Conservation (phyloP, 2,113 vertebrate species). For the Serranochromis macrocephalus region DNA sequence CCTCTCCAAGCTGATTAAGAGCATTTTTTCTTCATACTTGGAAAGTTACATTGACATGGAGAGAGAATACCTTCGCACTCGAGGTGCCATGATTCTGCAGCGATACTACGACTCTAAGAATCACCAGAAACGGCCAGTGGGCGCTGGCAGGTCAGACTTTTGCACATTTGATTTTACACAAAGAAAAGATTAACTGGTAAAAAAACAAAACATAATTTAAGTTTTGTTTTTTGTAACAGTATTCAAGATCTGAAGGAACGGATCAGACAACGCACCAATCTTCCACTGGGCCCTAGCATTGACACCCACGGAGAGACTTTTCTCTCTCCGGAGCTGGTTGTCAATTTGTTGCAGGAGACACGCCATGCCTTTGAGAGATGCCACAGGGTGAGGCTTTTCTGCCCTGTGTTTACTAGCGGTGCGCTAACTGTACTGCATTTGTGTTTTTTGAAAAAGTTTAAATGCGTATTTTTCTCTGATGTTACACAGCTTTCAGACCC, state of each 20-base stretch:
- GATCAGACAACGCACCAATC: constrained; percentile 91
- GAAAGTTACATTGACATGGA: constrained; percentile 98
- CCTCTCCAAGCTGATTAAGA: constrained; percentile 97
- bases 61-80: constrained; percentile 88
- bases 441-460: not conserved
- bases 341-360: constrained; percentile 96
- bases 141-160: constrained; percentile 84
- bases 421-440: not conserved
- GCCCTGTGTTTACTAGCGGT: not conserved
- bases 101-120: constrained; percentile 98
- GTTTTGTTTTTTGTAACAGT: constrained; percentile 54
- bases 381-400: constrained; percentile 78
- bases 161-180: not conserved
- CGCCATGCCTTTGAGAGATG: constrained; percentile 98
- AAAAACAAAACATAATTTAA: not conserved
- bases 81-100: constrained; percentile 91
- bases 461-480: not conserved
- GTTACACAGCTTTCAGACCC: constrained; percentile 88
- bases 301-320: constrained; percentile 98
- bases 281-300: constrained; percentile 89
- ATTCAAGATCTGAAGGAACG: constrained; percentile 98
- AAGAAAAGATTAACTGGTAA: not conserved
- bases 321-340: constrained; percentile 94
- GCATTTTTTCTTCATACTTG: constrained; percentile 94
- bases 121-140: constrained; percentile 94